Evolutionary conservation across 2,113 vertebrate species (phyloP).

Genomic region (Hippoglossus stenolepis): DNA sequence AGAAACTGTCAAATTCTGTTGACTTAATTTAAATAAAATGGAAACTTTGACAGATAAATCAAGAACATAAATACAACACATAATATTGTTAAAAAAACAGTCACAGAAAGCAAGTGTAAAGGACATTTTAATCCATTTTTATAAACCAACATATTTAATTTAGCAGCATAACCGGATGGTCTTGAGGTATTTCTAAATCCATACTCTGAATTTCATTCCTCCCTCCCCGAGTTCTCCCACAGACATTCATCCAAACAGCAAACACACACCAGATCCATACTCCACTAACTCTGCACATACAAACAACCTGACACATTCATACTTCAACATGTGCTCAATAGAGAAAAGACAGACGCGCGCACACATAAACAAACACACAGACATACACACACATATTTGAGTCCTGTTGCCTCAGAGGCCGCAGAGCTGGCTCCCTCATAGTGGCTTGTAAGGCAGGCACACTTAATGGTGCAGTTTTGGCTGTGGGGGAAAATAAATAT

Average conservation of each 20-base stretch:
- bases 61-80: too few relatives aligned
- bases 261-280: conserved; percentile 34
- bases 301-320: conserved; percentile 49
- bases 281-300: conserved; percentile 38
- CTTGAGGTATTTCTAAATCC: conserved; percentile 86
- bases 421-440: conserved; percentile 71
- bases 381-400: conserved; percentile 13
- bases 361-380: background rate
- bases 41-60: too few relatives aligned
- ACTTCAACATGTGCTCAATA: conserved; percentile 14
- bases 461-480: conserved; percentile 87
- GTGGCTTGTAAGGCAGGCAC: conserved; percentile 83
- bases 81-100: background rate
- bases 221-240: conserved; percentile 32
- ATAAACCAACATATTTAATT: conserved; percentile 82
- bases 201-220: conserved; percentile 71
- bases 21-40: too few relatives aligned
- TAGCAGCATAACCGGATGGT: conserved; percentile 86
- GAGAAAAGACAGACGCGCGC: conserved; percentile 12
- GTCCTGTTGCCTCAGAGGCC: conserved; percentile 67
- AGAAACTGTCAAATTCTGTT: too few relatives aligned
- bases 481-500: conserved; percentile 70
- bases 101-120: conserved; percentile 68
- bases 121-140: conserved; percentile 80
- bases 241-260: conserved; percentile 44